Percentiles rank a stretch among this genome's conserved stretches.
phyloP scores from a whole-genome alignment of 2,113 vertebrate genomes.

The Sisor rabdophorus region DNA sequence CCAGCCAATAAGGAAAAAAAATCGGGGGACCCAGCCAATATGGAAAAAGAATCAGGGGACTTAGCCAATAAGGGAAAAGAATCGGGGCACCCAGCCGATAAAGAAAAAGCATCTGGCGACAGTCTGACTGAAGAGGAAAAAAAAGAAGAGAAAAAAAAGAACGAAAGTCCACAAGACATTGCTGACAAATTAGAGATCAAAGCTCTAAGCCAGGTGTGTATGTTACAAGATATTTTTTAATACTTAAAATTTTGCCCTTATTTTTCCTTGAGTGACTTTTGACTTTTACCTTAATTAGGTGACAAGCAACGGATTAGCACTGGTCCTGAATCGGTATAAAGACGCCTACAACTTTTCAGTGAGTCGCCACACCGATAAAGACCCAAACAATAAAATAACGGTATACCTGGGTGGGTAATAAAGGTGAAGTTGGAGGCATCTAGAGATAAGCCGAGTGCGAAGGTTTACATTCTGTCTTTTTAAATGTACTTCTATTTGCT shows the following conservation, averaged over 20 bases:
- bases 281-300: constrained; percentile 47
- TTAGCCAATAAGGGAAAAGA: not conserved
- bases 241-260: not conserved
- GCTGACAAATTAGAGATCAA: not conserved
- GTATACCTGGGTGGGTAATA: not conserved
- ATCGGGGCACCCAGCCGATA: not conserved
- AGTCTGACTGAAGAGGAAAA: not conserved
- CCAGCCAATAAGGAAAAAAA: not conserved
- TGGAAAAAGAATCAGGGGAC: not conserved
- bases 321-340: constrained; percentile 56
- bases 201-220: constrained; percentile 47
- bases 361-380: constrained; percentile 47
- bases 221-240: not conserved
- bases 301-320: constrained; percentile 27
- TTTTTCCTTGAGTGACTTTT: not conserved
- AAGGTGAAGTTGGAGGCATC: not conserved
- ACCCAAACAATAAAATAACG: not conserved
- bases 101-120: not conserved
- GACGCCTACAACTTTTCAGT: constrained; percentile 74
- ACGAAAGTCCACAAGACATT: not conserved
- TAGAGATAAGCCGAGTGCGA: not conserved
- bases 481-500: not conserved
- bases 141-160: not conserved
- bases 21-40: fast-evolving
- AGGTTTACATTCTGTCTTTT: no score